These are phyloP conservation scores for Agelastica alni DNA, from an alignment of 2,888 invertebrate species.

Conservation along the genomic window DNA sequence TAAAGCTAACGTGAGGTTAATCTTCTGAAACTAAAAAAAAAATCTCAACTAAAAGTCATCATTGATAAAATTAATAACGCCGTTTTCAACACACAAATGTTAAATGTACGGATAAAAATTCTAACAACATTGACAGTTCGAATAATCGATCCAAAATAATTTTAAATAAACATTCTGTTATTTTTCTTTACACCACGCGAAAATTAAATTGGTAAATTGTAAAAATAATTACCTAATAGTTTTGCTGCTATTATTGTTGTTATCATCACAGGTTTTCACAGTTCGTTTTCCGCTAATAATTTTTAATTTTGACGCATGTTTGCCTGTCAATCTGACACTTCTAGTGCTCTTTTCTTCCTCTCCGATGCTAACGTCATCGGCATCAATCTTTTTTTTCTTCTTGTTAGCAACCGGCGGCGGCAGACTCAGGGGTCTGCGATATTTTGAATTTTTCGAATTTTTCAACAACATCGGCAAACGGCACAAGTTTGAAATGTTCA, in stretches of 20 bases:
- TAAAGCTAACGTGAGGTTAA: too few species aligned
- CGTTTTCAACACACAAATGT: too few species aligned
- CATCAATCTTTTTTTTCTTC: slow-evolving; percentile 35
- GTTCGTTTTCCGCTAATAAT: slow-evolving; percentile 7
- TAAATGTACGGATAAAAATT: too few species aligned
- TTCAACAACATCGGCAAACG: slow-evolving; percentile 46
- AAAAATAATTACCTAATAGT: slow-evolving; percentile 8
- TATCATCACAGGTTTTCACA: slow-evolving; percentile 24
- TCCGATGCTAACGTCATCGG: slow-evolving; percentile 45
- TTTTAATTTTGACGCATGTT: slow-evolving; percentile 15
- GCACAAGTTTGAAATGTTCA: slow-evolving; percentile 56
- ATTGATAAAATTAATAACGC: too few species aligned
- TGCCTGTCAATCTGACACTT: slow-evolving; percentile 19
- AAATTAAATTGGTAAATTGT: too few species aligned
- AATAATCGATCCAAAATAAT: too few species aligned
- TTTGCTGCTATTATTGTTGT: slow-evolving; percentile 30
- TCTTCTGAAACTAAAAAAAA: too few species aligned
- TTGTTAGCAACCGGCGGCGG: slow-evolving; percentile 34
- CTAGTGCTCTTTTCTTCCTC: slow-evolving; percentile 47
- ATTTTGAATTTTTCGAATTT: slow-evolving; percentile 20
- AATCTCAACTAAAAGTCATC: too few species aligned
- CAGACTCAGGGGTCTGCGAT: slow-evolving; percentile 43
- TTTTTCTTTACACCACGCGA: too few species aligned
- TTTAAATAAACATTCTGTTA: too few species aligned
- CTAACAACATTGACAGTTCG: too few species aligned